These are phyloP conservation scores for Sisyra nigra DNA, from an alignment of 2,888 invertebrate genomes.

Conservation along the genomic window DNA sequence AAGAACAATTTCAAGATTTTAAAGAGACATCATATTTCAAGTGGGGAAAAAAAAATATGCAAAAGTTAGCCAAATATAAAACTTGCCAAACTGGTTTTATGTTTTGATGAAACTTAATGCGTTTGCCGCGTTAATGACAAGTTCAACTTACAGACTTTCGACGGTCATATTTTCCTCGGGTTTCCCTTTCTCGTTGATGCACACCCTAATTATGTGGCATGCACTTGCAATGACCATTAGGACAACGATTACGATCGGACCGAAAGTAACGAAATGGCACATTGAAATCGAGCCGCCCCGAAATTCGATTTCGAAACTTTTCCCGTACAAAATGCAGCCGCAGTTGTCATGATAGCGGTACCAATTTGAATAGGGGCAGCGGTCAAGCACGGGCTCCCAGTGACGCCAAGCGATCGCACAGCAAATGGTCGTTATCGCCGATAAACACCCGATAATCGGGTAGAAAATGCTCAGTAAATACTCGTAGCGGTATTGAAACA, in stretches of 20 bases:
- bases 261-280: constrained; percentile 23
- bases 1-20: no score
- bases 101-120: no score
- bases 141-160: constrained; percentile 29
- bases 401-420: constrained; percentile 39
- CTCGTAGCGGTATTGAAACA: constrained; percentile 5
- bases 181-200: constrained; percentile 38
- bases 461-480: neutral
- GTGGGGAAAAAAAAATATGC: no score
- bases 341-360: constrained; percentile 19
- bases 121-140: no score
- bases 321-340: constrained; percentile 26
- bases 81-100: no score
- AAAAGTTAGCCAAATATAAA: no score
- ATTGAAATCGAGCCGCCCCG: constrained; percentile 24
- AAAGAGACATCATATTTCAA: no score
- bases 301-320: constrained; percentile 22
- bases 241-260: constrained; percentile 17
- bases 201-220: constrained; percentile 15
- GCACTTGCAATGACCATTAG: constrained; percentile 1
- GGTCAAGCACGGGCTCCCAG: constrained; percentile 40
- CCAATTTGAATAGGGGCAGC: constrained; percentile 26
- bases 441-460: neutral
- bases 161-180: constrained; percentile 31
- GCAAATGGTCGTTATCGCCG: constrained; percentile 18